A percentile compares a stretch with the other conserved stretches of the same genome.
Conservation (phyloP, 2,888 invertebrate genomes). For the Sarcophaga caerulescens region DNA sequence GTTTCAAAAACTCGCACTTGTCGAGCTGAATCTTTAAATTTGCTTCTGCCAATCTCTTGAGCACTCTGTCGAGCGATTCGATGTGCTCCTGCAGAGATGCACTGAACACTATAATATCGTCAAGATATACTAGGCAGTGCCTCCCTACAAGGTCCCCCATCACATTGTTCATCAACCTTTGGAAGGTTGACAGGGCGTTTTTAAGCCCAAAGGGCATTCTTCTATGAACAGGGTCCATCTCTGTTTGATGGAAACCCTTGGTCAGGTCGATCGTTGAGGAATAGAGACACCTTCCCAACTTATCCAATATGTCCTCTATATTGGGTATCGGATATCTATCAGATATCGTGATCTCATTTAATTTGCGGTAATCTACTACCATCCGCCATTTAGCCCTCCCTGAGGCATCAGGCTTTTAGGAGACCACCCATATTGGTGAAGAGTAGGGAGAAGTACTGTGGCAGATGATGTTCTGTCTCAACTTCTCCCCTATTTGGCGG, state of each 20-base stretch:
- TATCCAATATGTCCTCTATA: slow-evolving; percentile 53
- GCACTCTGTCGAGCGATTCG: slow-evolving; percentile 7
- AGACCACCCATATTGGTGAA: slow-evolving; percentile 49
- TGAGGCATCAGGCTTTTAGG: background rate
- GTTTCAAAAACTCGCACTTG: too few relatives aligned
- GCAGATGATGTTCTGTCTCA: slow-evolving; percentile 4
- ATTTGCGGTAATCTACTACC: too few relatives aligned
- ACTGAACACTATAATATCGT: slow-evolving; percentile 69
- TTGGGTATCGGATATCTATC: slow-evolving; percentile 55
- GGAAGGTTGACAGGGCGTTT: slow-evolving; percentile 8
- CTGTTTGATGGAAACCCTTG: slow-evolving; percentile 68
- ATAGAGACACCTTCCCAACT: slow-evolving; percentile 56
- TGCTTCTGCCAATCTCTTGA: slow-evolving; percentile 8
- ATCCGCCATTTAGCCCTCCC: too few relatives aligned
- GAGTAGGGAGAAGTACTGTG: slow-evolving; percentile 56
- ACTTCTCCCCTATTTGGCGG: background rate
- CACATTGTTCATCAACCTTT: slow-evolving; percentile 11
- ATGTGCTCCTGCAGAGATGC: slow-evolving; percentile 64
- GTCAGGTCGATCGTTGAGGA: slow-evolving; percentile 61
- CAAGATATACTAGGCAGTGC: slow-evolving; percentile 46
- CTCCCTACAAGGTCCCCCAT: slow-evolving; percentile 39
- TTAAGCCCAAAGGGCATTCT: too few relatives aligned
- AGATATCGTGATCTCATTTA: too few relatives aligned
- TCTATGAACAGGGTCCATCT: slow-evolving; percentile 58
- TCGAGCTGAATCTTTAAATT: slow-evolving; percentile 56